Percentiles rank a stretch among this genome's conserved stretches.
phyloP scores from a whole-genome alignment of 2,888 invertebrate genomes.

The Agonopterix subpropinquella region DNA sequence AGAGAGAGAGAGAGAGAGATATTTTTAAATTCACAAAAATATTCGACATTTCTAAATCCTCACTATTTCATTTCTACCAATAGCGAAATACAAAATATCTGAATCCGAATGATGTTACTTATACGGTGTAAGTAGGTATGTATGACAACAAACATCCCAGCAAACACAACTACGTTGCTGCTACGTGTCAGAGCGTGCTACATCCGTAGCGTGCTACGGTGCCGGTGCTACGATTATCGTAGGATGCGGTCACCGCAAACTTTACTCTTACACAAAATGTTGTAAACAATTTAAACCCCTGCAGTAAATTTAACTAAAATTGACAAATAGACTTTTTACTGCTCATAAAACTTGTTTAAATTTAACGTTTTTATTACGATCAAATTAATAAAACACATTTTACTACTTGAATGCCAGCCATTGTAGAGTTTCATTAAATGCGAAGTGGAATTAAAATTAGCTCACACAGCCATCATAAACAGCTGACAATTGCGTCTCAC shows the following conservation, averaged over 20 bases:
- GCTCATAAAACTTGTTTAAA: slow-evolving; percentile 6
- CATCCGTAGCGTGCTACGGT: not conserved
- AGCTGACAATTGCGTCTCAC: slow-evolving; percentile 41
- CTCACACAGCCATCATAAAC: slow-evolving; percentile 31
- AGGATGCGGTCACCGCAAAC: not conserved
- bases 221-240: not conserved
- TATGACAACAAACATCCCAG: no score
- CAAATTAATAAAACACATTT: slow-evolving; percentile 13
- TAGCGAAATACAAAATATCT: no score
- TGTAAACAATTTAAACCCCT: not conserved
- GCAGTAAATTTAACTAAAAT: slow-evolving; percentile 1
- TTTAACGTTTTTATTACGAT: slow-evolving; percentile 8
- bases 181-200: no score
- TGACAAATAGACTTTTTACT: slow-evolving; percentile 7
- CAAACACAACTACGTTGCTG: no score
- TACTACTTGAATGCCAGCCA: slow-evolving; percentile 10
- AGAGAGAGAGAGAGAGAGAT: no score
- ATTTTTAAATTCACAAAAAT: no score
- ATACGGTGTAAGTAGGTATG: no score
- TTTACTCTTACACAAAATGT: not conserved
- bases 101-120: no score
- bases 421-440: slow-evolving; percentile 45
- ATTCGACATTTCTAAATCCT: no score
- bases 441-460: slow-evolving; percentile 41
- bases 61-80: no score